Evolutionary conservation across 2,113 vertebrate genomes (phyloP).

Genomic region (Acinonyx jubatus): DNA sequence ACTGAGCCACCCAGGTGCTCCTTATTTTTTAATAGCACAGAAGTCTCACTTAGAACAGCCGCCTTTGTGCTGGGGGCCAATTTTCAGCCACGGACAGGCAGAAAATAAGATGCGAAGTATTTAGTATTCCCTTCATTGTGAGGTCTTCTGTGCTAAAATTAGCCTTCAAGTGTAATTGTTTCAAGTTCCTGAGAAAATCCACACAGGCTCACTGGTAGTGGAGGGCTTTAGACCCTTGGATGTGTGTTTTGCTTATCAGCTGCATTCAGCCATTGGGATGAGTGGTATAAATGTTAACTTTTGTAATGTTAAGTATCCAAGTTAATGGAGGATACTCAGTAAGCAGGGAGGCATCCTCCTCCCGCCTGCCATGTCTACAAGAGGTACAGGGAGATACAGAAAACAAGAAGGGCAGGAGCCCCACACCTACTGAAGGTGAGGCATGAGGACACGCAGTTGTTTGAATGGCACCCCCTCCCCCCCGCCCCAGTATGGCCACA

Average conservation of each 20-base stretch:
- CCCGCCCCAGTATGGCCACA: not conserved
- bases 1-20: too few relatives aligned
- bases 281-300: too few relatives aligned
- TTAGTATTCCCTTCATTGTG: not conserved
- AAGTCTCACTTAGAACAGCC: not conserved
- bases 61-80: not conserved
- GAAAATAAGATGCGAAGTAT: not conserved
- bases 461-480: not conserved
- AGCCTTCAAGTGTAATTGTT: not conserved
- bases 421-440: not conserved
- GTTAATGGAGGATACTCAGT: not conserved
- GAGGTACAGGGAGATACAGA: not conserved
- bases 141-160: not conserved
- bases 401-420: not conserved
- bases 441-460: too few relatives aligned
- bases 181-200: not conserved
- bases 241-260: not conserved
- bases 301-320: too few relatives aligned
- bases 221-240: not conserved
- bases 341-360: not conserved
- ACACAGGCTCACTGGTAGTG: not conserved
- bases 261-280: not conserved
- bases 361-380: not conserved
- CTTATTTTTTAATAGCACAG: not conserved
- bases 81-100: not conserved